Percentiles rank a stretch among this genome's conserved stretches.
These are phyloP conservation scores for Tricholauxania praeusta DNA, from an alignment of 2,888 invertebrate species.

Conservation along the genomic window DNA sequence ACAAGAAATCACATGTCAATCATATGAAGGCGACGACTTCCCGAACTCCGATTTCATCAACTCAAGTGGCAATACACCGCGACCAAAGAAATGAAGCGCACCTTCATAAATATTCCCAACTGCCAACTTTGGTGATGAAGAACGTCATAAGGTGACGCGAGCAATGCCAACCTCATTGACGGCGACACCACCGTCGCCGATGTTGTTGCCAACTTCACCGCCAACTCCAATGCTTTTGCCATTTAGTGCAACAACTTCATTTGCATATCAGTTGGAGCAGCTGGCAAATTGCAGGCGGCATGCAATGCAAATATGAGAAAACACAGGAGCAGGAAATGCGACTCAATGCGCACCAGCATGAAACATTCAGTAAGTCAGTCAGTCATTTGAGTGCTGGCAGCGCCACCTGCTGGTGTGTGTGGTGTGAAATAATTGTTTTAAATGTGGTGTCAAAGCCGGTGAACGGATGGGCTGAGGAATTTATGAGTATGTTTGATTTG, in stretches of 20 bases:
- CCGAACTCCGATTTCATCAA: no score
- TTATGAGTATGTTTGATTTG: no score
- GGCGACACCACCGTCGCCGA: background rate
- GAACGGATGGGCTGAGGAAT: no score
- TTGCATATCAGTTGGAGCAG: conserved; percentile 61
- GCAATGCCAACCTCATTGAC: background rate
- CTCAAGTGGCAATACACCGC: background rate
- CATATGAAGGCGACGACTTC: no score
- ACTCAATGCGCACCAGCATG: conserved; percentile 51
- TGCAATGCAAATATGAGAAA: conserved; percentile 47
- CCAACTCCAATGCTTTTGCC: conserved; percentile 46
- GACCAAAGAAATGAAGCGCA: background rate
- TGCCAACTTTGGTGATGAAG: conserved; percentile 24
- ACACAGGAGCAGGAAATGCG: conserved; percentile 41
- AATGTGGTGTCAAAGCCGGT: background rate
- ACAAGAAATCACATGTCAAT: no score
- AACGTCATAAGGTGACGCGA: conserved; percentile 28
- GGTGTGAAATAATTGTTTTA: conserved; percentile 5
- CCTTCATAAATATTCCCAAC: conserved; percentile 24
- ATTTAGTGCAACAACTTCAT: conserved; percentile 67
- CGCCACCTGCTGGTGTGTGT: conserved; percentile 17
- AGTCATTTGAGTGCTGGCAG: conserved; percentile 14
- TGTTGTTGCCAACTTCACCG: background rate
- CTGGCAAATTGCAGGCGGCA: conserved; percentile 64
- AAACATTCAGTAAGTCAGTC: conserved; percentile 25